These are phyloP conservation scores for Triplophysa rosa DNA, from an alignment of 2,113 vertebrate genomes.

Conservation along the genomic window DNA sequence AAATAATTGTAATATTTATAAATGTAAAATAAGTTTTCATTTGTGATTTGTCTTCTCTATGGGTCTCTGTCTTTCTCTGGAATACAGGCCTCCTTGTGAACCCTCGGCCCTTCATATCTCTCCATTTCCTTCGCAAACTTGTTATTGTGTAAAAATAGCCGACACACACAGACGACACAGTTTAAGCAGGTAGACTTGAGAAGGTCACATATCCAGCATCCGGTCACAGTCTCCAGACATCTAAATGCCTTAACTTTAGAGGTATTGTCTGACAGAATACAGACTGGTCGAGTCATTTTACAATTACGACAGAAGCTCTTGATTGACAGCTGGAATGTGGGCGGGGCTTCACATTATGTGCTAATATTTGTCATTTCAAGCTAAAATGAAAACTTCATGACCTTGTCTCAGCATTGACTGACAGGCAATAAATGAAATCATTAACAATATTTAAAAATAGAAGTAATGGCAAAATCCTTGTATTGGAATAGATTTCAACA, in stretches of 20 bases:
- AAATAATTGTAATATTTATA: too few species aligned
- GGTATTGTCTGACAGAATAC: not conserved
- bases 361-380: not conserved
- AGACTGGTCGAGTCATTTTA: not conserved
- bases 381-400: not conserved
- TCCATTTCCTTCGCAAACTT: slow-evolving; percentile 29
- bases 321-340: slow-evolving; percentile 25
- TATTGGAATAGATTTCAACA: too few species aligned
- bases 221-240: not conserved
- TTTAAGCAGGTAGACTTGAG: slow-evolving; percentile 35
- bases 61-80: not conserved
- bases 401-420: not conserved
- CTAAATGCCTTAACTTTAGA: not conserved
- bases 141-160: slow-evolving; percentile 22
- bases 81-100: not conserved
- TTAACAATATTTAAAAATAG: not conserved
- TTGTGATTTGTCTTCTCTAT: not conserved
- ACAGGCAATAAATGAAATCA: not conserved
- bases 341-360: not conserved
- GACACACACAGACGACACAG: not conserved
- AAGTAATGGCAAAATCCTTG: too few species aligned
- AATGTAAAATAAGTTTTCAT: not conserved
- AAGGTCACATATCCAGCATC: slow-evolving; percentile 16
- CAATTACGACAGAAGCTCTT: not conserved
- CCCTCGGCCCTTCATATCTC: not conserved